Evolutionary conservation across 2,888 invertebrate genomes (phyloP).

Genomic region (Magallana nippona): DNA sequence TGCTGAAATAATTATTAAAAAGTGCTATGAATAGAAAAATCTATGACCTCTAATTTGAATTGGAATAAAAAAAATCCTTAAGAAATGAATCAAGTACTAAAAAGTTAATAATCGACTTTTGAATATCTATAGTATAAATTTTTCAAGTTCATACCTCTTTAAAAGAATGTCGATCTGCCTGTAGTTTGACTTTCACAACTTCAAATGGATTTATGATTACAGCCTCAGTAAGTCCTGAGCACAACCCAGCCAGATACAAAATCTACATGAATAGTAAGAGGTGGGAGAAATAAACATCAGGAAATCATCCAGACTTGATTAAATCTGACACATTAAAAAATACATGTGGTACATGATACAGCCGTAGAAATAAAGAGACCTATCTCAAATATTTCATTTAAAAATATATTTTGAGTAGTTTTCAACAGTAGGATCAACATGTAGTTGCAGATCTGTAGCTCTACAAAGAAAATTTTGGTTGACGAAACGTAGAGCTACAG

Average conservation of each 20-base stretch:
- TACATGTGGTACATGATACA: too few species aligned
- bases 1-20: constrained; percentile 71
- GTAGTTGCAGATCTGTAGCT: too few species aligned
- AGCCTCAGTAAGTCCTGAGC: constrained; percentile 94
- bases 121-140: constrained; percentile 9
- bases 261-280: constrained; percentile 83
- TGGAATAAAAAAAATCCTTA: neutral
- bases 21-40: neutral
- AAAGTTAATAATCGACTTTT: too few species aligned
- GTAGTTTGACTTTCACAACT: constrained; percentile 92
- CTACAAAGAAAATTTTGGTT: too few species aligned
- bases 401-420: too few species aligned
- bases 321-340: too few species aligned
- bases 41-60: neutral
- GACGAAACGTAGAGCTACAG: too few species aligned
- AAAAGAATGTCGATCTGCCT: constrained; percentile 73
- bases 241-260: constrained; percentile 92
- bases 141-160: constrained; percentile 55
- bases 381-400: too few species aligned
- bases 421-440: too few species aligned
- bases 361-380: too few species aligned
- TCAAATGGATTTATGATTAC: constrained; percentile 96
- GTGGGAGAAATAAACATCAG: neutral
- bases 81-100: too few species aligned
- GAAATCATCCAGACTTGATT: too few species aligned